Conservation (phyloP, 2,113 vertebrate genomes). For the Nymphicus hollandicus region DNA sequence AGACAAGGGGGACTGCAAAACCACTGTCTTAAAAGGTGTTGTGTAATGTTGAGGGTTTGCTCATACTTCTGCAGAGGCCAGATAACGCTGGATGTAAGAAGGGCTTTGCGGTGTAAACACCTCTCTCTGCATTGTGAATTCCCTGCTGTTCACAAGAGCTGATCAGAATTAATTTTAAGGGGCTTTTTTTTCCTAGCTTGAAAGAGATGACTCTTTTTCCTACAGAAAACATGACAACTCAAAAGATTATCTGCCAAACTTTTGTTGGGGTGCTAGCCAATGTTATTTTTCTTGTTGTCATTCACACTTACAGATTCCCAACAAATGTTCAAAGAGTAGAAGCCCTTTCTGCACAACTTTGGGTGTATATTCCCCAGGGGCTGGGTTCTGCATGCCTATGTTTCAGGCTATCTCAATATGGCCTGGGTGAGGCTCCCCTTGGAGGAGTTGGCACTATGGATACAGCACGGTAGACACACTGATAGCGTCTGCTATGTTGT, state of each 20-base stretch:
- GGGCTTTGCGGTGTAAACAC: background rate
- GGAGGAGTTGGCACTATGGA: background rate
- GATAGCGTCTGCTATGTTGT: background rate
- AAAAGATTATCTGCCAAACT: slow-evolving; percentile 28
- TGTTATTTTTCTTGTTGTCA: slow-evolving; percentile 13
- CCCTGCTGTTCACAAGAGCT: background rate
- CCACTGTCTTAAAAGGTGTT: background rate
- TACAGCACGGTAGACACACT: slow-evolving; percentile 10
- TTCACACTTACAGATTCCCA: slow-evolving; percentile 24
- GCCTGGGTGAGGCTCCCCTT: background rate
- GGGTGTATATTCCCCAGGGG: background rate
- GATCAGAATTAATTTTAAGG: background rate
- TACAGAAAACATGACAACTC: slow-evolving; percentile 44
- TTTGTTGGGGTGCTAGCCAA: background rate
- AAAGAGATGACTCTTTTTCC: slow-evolving; percentile 29
- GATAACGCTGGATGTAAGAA: background rate
- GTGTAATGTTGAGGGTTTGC: background rate
- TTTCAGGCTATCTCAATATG: background rate
- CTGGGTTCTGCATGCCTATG: background rate
- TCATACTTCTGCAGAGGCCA: background rate
- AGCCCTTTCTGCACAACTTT: slow-evolving; percentile 18
- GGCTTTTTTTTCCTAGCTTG: background rate
- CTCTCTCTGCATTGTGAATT: background rate
- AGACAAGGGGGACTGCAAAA: background rate
- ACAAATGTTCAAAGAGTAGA: background rate